phyloP scores from a whole-genome alignment of 2,113 vertebrate genomes.

The Tonatia bakeri region DNA sequence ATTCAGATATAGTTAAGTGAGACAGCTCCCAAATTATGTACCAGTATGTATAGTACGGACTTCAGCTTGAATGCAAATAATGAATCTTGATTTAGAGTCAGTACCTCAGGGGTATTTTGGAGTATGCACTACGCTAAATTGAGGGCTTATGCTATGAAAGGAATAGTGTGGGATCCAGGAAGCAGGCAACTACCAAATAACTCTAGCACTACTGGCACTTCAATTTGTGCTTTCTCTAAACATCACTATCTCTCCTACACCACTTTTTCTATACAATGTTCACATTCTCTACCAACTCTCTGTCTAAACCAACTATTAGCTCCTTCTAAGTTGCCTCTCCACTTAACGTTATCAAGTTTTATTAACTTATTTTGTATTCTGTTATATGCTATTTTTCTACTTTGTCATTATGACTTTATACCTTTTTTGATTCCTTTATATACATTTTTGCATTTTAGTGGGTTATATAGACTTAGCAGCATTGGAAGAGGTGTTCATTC shows the following conservation, averaged over 20 bases:
- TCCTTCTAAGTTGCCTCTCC: too few relatives aligned
- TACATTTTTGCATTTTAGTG: background rate
- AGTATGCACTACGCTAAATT: rapidly evolving
- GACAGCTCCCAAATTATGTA: background rate
- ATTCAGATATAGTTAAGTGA: background rate
- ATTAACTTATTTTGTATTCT: background rate
- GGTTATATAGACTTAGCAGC: background rate
- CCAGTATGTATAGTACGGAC: background rate
- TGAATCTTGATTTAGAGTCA: background rate
- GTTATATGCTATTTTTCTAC: background rate
- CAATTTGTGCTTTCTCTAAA: background rate
- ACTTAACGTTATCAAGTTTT: background rate
- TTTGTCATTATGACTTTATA: background rate
- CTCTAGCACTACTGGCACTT: too few relatives aligned
- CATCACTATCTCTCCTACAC: rapidly evolving
- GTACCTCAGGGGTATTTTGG: rapidly evolving
- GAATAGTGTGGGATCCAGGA: too few relatives aligned
- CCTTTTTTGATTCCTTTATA: background rate
- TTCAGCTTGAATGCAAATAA: too few relatives aligned
- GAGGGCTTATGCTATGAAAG: rapidly evolving
- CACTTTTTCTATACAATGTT: background rate
- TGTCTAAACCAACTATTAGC: background rate
- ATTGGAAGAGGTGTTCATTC: background rate
- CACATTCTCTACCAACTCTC: background rate
- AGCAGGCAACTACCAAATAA: rapidly evolving